These are phyloP conservation scores for Pycnomerus fuliginosus DNA, from an alignment of 2,888 invertebrate species.

Conservation along the genomic window DNA sequence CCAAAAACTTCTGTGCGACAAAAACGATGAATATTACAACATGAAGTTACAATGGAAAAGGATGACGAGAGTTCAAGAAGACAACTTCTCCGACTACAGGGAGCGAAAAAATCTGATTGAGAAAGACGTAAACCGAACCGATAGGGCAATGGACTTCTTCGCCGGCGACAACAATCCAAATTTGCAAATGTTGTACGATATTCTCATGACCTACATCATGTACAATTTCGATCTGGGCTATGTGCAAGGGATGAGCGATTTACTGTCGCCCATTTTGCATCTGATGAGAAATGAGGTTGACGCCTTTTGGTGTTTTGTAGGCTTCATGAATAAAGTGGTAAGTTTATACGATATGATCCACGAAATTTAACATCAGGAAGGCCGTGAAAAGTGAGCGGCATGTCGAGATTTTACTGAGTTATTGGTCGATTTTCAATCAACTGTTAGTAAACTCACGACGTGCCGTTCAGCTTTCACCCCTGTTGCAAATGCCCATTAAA, in stretches of 20 bases:
- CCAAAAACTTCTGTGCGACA: conserved; percentile 66
- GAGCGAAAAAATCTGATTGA: conserved; percentile 94
- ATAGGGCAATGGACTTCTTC: conserved; percentile 86
- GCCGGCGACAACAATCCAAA: conserved; percentile 94
- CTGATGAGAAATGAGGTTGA: conserved; percentile 92
- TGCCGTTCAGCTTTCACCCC: no score
- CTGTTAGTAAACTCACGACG: no score
- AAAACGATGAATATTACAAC: conserved; percentile 83
- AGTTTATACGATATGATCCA: no score
- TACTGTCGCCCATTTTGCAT: conserved; percentile 87
- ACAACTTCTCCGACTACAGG: conserved; percentile 81
- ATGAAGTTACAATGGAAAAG: conserved; percentile 98
- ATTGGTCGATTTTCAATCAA: no score
- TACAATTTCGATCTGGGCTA: conserved; percentile 97
- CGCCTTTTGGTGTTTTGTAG: conserved; percentile 98
- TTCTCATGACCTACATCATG: conserved; percentile 98
- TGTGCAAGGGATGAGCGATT: conserved; percentile 97
- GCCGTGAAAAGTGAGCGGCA: no score
- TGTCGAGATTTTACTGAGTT: no score
- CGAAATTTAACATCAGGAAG: no score
- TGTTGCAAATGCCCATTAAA: no score
- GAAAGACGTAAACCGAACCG: conserved; percentile 96
- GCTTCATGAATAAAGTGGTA: conserved; percentile 94
- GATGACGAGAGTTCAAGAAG: conserved; percentile 84
- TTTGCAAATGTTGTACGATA: conserved; percentile 79